phyloP scores from a whole-genome alignment of 2,797 vertebrate species.

The Benthosema pterotum region DNA sequence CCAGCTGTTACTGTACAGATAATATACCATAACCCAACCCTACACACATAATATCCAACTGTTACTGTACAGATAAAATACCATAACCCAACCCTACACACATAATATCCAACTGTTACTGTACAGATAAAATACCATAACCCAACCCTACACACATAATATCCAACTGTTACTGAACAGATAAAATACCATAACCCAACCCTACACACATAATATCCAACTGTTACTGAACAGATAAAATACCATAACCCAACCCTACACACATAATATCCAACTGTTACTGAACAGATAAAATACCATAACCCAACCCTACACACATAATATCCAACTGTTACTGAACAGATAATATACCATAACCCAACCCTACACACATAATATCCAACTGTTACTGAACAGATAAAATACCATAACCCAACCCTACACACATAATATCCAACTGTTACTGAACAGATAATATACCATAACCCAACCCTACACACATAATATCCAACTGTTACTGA shows the following conservation, averaged over 20 bases:
- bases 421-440: not conserved
- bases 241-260: slow-evolving; percentile 94
- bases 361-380: slow-evolving; percentile 76
- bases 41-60: slow-evolving; percentile 46
- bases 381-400: not conserved
- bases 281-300: slow-evolving; percentile 79
- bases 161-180: not conserved
- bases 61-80: slow-evolving; percentile 49
- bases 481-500: not conserved
- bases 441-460: slow-evolving; percentile 76
- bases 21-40: slow-evolving; percentile 94
- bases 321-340: not conserved
- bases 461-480: slow-evolving; percentile 89
- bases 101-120: not conserved
- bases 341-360: slow-evolving; percentile 91
- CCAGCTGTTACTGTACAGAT: not conserved
- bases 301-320: slow-evolving; percentile 88
- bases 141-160: slow-evolving; percentile 86
- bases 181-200: slow-evolving; percentile 94
- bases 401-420: slow-evolving; percentile 96
- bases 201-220: slow-evolving; percentile 71
- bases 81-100: slow-evolving; percentile 92
- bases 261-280: not conserved
- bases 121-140: slow-evolving; percentile 84
- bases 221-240: not conserved